Evolutionary conservation across 2,113 vertebrate species (phyloP), one percentile per base, ranked within the genome.

Genomic region (Hyaena hyaena): DNA sequence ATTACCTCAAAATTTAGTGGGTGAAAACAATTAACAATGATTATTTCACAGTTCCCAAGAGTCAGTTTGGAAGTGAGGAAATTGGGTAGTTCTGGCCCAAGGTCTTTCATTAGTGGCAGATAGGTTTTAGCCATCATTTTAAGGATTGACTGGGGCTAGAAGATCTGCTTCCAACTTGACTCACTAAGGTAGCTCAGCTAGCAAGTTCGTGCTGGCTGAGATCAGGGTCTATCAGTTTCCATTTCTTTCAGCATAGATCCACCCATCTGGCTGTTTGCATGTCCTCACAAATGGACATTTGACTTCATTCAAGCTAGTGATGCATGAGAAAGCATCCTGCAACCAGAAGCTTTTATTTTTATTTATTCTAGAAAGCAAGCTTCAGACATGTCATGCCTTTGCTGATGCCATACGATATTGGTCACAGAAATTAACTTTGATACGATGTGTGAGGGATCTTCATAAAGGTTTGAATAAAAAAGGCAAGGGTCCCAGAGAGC

Each of bases 231-330:
- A 1, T 74, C 11, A 43, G 1, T 48, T 90, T 33, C 45, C 68
- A 10, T 48, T 90, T 33, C 35, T 63, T 12, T 53, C 4, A 50
- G 19, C 33, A 43, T 2, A n/a, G 1, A 63, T 16, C 10, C 15
- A 2, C 39, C 2, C 6, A 14, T 10, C 1, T 4, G 8, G 2
- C 11, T n/a, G 24, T 45, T 80, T 81, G 15, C 5, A 33, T 4
- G 7, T 82, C 35, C 23, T 55, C 19, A 43, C 31, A 86, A 35
- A 12, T 4, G 28, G 26, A 0, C 31, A 86, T 0, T 6, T 88
- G 21, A 26, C 10, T 90, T 90, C 5, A 0, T 63, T 48, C 16
- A 45, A 92, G 24, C 24, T 71, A 14, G 24, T 33, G 4, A 82
- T 68, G 12, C 19, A 73, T 11, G 2, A 50, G 7, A 50, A 81